Percentiles rank a stretch among this genome's conserved stretches.
Conservation (phyloP, 2,113 vertebrate genomes). For the Salvelinus sp. region DNA sequence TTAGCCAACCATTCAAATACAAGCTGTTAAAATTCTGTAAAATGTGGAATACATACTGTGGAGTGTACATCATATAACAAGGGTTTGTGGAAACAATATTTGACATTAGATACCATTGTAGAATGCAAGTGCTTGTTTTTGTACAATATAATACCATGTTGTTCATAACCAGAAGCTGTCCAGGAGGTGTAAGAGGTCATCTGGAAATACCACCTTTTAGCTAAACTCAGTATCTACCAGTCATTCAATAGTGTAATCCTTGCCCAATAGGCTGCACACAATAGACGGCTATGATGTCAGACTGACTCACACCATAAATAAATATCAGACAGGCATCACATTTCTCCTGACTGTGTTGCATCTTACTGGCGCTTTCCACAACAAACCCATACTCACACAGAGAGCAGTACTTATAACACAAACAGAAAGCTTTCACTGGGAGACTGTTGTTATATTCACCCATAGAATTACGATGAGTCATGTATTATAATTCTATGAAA, state of each 20-base stretch:
- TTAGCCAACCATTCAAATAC: not conserved
- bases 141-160: too few relatives aligned
- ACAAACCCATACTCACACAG: not conserved
- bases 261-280: conserved; percentile 7
- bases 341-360: conserved; percentile 22
- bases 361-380: not conserved
- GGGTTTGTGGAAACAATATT: too few relatives aligned
- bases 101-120: too few relatives aligned
- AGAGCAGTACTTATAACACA: not conserved
- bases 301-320: conserved; percentile 24
- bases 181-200: not conserved
- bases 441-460: too few relatives aligned
- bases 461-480: too few relatives aligned
- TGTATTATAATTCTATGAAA: too few relatives aligned
- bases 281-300: not conserved
- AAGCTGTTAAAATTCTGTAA: too few relatives aligned
- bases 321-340: conserved; percentile 26
- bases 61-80: too few relatives aligned
- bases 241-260: not conserved
- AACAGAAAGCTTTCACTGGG: not conserved
- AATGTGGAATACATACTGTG: too few relatives aligned
- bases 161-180: too few relatives aligned
- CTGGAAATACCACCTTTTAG: not conserved
- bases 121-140: too few relatives aligned
- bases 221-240: not conserved